Percentiles rank a stretch among this genome's conserved stretches.
phyloP scores from a whole-genome alignment of 2,113 vertebrate species.

The Eurypyga helias region DNA sequence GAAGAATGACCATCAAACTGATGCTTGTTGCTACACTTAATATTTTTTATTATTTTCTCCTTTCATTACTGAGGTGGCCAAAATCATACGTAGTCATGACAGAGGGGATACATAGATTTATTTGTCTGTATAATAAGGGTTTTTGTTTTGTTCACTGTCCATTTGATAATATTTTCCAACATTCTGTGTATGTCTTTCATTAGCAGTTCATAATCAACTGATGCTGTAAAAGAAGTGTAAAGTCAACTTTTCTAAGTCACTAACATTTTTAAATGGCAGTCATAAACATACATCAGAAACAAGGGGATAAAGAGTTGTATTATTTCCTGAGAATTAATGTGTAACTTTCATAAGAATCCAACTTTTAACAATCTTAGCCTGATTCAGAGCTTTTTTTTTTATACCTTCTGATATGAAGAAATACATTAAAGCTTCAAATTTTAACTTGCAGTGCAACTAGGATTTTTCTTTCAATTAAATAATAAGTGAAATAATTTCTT shows the following conservation, averaged over 20 bases:
- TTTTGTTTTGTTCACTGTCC: background rate
- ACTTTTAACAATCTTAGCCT: background rate
- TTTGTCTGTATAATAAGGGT: background rate
- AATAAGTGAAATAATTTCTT: background rate
- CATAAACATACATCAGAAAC: background rate
- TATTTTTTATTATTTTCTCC: background rate
- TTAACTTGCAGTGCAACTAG: background rate
- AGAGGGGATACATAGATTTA: background rate
- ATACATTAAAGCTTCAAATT: background rate
- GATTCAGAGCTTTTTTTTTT: background rate
- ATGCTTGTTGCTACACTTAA: background rate
- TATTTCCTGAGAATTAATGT: background rate
- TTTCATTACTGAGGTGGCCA: background rate
- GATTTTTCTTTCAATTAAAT: background rate
- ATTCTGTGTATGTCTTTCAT: background rate
- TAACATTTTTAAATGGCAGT: background rate
- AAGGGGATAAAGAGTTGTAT: background rate
- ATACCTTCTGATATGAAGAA: background rate
- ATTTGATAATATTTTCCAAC: background rate
- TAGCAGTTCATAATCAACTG: background rate
- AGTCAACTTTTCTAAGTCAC: background rate
- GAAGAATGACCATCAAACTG: background rate
- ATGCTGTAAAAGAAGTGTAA: background rate
- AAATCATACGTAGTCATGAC: background rate
- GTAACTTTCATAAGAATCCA: fast-evolving